phyloP scores from a whole-genome alignment of 2,888 invertebrate species.

The Mythimna vitellina region DNA sequence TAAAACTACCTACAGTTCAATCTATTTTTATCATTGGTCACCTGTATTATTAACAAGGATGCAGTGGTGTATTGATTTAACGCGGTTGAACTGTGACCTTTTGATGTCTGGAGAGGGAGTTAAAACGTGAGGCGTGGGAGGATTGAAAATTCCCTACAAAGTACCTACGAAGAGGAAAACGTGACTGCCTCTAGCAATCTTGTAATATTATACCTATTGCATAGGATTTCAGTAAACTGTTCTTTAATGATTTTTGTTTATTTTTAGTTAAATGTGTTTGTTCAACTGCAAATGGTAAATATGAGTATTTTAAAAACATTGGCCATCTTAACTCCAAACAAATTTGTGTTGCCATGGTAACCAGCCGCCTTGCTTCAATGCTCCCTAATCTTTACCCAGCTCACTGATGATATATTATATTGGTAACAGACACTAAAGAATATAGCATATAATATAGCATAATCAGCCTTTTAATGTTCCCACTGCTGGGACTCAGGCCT shows the following conservation, averaged over 20 bases:
- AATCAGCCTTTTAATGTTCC: no score
- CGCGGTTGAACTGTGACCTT: slow-evolving; percentile 13
- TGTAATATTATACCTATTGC: neutral
- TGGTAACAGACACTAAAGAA: neutral
- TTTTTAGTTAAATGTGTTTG: no score
- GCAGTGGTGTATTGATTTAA: slow-evolving; percentile 55
- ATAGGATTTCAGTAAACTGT: neutral
- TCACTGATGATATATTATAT: neutral
- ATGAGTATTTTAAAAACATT: neutral
- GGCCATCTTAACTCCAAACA: slow-evolving; percentile 19
- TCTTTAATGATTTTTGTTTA: neutral
- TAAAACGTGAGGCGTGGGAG: neutral
- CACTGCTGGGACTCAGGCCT: no score
- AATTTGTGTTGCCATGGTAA: slow-evolving; percentile 40
- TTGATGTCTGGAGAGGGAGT: neutral
- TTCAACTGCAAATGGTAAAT: neutral
- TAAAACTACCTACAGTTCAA: slow-evolving; percentile 61
- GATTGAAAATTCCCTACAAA: neutral
- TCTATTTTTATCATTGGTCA: slow-evolving; percentile 54
- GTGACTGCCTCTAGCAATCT: neutral
- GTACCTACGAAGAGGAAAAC: neutral
- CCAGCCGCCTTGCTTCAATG: slow-evolving; percentile 3
- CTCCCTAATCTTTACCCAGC: neutral
- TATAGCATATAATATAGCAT: no score
- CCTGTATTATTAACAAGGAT: slow-evolving; percentile 57